These are phyloP conservation scores for Nematostella vectensis DNA, from an alignment of 92 coral and sea anemone genomes.

Conservation along the genomic window DNA sequence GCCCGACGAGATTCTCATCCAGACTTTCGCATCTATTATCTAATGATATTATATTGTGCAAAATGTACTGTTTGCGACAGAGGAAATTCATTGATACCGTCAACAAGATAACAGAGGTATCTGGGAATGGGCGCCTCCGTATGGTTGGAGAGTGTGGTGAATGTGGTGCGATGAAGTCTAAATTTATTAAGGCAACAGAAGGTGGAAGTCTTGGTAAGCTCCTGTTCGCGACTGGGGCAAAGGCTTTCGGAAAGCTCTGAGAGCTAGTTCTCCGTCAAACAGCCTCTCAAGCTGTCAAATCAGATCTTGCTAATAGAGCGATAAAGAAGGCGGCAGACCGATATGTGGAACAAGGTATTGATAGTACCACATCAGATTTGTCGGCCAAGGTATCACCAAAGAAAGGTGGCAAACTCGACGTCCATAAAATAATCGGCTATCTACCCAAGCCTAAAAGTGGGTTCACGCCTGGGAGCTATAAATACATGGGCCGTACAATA, in stretches of 20 bases:
- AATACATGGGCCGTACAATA: slow-evolving; percentile 15
- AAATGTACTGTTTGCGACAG: not conserved
- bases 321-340: too few species aligned
- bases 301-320: too few species aligned
- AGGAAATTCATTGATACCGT: not conserved
- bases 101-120: not conserved
- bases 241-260: too few species aligned
- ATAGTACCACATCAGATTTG: too few species aligned
- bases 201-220: not conserved
- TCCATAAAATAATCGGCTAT: slow-evolving; percentile 2
- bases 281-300: too few species aligned
- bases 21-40: not conserved
- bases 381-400: too few species aligned
- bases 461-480: slow-evolving; percentile 5
- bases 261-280: too few species aligned
- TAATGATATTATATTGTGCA: not conserved
- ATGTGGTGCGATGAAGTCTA: not conserved
- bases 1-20: not conserved
- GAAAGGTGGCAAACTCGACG: not conserved
- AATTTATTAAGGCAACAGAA: not conserved
- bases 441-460: slow-evolving; percentile 6
- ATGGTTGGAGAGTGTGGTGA: not conserved
- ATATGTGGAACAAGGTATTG: too few species aligned
- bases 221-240: too few species aligned
- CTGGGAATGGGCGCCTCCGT: not conserved